Percentiles rank a stretch among this genome's conserved stretches.
Conservation (phyloP, 2,797 vertebrate species). For the Manis crassicaudata region DNA sequence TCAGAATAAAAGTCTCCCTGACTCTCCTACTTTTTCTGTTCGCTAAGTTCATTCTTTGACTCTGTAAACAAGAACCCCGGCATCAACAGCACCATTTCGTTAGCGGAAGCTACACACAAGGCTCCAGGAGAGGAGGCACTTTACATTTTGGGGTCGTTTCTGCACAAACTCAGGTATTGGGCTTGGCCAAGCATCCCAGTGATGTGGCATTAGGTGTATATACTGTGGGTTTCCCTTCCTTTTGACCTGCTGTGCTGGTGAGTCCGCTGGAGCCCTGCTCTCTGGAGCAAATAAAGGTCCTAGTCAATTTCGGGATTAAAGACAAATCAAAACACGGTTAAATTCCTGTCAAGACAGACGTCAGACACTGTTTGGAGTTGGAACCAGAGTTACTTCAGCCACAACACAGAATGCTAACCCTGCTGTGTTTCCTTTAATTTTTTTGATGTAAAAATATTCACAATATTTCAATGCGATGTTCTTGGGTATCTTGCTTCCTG, state of each 20-base stretch:
- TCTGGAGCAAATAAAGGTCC: not conserved
- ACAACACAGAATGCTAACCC: constrained; percentile 91
- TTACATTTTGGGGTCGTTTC: not conserved
- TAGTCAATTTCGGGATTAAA: not conserved
- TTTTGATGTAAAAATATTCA: not conserved
- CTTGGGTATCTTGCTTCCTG: not conserved
- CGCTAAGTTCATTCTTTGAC: too few relatives aligned
- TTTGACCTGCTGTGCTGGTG: not conserved
- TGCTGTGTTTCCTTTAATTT: not conserved
- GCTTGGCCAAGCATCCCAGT: rapidly evolving
- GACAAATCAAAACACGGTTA: not conserved
- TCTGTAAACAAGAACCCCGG: too few relatives aligned
- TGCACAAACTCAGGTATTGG: not conserved
- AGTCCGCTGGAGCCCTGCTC: not conserved
- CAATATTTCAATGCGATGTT: not conserved
- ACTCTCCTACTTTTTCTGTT: too few relatives aligned
- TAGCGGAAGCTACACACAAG: not conserved
- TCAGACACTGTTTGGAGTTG: not conserved
- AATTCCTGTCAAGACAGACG: not conserved
- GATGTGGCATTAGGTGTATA: not conserved
- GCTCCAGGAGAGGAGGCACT: not conserved
- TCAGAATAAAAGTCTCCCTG: too few relatives aligned
- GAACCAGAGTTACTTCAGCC: not conserved
- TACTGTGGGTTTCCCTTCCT: not conserved
- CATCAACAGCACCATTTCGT: not conserved